Percentiles rank a stretch among this genome's conserved stretches.
Conservation (phyloP, 2,888 invertebrate genomes). For the Amiota communis region DNA sequence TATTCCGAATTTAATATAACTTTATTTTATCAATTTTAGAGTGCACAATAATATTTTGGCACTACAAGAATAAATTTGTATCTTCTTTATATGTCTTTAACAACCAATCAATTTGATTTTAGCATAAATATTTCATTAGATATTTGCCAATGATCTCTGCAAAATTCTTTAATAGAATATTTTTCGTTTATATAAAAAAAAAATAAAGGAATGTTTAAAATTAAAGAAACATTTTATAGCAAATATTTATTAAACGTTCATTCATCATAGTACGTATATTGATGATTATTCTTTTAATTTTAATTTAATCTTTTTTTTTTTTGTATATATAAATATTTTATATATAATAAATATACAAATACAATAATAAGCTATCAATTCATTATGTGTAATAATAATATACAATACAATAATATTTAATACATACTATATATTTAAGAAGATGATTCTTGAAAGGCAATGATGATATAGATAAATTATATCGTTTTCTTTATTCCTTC, state of each 20-base stretch:
- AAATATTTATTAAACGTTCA: no score
- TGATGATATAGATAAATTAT: no score
- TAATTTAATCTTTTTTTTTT: no score
- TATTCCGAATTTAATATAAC: not conserved
- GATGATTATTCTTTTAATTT: no score
- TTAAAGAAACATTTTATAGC: not conserved
- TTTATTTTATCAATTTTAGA: conserved; percentile 3
- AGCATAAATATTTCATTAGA: not conserved
- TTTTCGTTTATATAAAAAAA: conserved; percentile 1
- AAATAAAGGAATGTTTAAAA: not conserved
- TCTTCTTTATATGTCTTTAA: not conserved
- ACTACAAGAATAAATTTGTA: not conserved
- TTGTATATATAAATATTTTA: conserved; percentile 9
- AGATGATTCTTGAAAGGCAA: no score
- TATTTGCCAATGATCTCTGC: not conserved
- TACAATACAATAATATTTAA: conserved; percentile 11
- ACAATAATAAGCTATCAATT: conserved; percentile 16
- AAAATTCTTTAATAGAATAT: not conserved
- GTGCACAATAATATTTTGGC: not conserved
- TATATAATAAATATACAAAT: conserved; percentile 18
- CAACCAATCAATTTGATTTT: no score
- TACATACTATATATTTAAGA: not conserved
- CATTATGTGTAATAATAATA: not conserved
- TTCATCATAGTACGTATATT: no score
- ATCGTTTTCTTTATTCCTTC: no score